Evolutionary conservation across 2,113 vertebrate species (phyloP).

Genomic region (Columba livia): DNA sequence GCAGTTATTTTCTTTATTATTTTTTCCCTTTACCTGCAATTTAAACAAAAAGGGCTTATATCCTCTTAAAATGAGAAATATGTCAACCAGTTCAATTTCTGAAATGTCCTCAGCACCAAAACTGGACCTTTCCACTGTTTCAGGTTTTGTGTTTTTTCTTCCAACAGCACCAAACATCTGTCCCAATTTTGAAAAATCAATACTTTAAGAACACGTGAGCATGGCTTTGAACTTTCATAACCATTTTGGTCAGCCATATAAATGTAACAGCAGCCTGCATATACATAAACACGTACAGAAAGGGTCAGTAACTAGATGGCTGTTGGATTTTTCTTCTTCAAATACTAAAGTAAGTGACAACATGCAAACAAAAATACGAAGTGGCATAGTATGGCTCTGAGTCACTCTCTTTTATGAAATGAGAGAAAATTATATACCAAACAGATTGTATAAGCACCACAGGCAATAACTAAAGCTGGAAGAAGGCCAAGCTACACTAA

Average conservation of each 20-base stretch:
- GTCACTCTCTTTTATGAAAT: conserved; percentile 27
- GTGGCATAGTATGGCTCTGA: conserved; percentile 38
- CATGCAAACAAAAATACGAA: background rate
- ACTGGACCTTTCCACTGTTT: background rate
- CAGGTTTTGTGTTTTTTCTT: background rate
- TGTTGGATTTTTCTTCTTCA: conserved; percentile 1
- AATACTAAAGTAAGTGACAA: conserved; percentile 40
- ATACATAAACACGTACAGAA: background rate
- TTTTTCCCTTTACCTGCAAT: background rate
- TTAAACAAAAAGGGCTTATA: background rate
- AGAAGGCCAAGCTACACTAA: conserved; percentile 2
- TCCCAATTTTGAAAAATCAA: background rate
- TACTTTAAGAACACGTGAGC: background rate
- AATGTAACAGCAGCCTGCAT: background rate
- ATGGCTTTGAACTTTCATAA: background rate
- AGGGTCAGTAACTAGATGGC: background rate
- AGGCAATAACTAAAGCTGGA: conserved; percentile 48
- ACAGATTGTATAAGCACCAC: conserved; percentile 50
- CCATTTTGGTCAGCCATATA: background rate
- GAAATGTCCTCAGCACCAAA: background rate
- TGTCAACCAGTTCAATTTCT: background rate
- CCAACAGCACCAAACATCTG: background rate
- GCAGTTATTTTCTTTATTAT: background rate
- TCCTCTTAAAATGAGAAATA: background rate
- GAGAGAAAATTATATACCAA: conserved; percentile 37